Conservation (phyloP, 2,797 vertebrate species). For the Etheostoma nigrum region DNA sequence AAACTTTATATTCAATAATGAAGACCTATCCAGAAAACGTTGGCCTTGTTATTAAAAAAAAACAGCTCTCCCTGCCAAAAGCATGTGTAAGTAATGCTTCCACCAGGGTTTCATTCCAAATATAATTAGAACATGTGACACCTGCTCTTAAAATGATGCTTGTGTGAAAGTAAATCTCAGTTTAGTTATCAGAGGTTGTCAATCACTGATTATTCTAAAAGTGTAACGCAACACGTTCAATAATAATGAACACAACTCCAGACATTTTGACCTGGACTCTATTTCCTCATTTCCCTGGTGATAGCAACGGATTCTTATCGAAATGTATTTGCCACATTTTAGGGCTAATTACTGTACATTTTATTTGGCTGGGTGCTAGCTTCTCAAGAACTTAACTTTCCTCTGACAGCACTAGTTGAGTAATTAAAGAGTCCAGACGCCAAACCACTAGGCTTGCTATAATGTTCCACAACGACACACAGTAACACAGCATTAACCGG, state of each 20-base stretch:
- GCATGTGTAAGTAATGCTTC: not conserved
- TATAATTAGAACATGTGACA: conserved; percentile 4
- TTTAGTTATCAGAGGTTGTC: conserved; percentile 26
- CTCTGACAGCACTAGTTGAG: not conserved
- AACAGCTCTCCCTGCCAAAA: conserved; percentile 20
- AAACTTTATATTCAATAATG: not conserved
- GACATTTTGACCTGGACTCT: not conserved
- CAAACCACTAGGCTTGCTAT: no score
- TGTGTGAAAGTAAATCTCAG: conserved; percentile 25
- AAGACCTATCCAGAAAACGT: not conserved
- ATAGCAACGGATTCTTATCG: not conserved
- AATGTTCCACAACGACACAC: no score
- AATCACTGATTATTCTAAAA: conserved; percentile 17
- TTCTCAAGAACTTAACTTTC: not conserved
- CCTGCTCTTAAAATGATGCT: conserved; percentile 5
- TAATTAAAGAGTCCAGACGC: no score
- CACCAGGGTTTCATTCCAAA: conserved; percentile 22
- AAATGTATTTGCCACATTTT: not conserved
- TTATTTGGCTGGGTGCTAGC: not conserved
- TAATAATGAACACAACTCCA: not conserved
- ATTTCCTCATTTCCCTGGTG: not conserved
- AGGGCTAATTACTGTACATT: not conserved
- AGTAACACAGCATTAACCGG: no score
- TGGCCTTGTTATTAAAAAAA: conserved; percentile 8
- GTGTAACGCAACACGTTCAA: not conserved